Evolutionary conservation across 2,888 invertebrate genomes (phyloP), one percentile per base, ranked within the genome.

Genomic region (Synanthedon andrenaeformis): DNA sequence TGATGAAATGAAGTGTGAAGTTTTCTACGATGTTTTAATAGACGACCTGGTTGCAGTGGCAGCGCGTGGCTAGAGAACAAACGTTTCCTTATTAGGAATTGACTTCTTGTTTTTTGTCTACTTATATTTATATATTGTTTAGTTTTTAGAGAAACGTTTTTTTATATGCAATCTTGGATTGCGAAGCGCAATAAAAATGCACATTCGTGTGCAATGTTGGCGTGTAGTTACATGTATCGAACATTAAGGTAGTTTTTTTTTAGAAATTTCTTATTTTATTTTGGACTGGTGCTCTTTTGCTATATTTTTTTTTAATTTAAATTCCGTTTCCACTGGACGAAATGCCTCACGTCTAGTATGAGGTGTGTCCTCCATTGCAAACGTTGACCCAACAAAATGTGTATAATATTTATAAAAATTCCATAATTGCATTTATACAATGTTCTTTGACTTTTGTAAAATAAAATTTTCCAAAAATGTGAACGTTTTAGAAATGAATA

Each of bases 191-290:
- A 74, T 76, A 73, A 74, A 35, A 45, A 55, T 71, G 66, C 71
- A 68, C 67, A 69, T 67, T 67, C 66, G 72, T 72, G 82, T 82
- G 79, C 83, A 79, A 82, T 82, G 72, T 80, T 70, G 70, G 66
- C 76, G 71, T 75, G 70, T 79, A 79, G 74, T 64, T 65, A 56
- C 60, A 61, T 54, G 55, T 62, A 58, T 62, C 62, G 57, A 55
- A 52, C 13, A 45, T 45, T 13, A 49, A 49, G 45, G 35, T 54
- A 53, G 52, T 49, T 42, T n/a, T 52, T 53, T 52, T 57, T 56
- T 50, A 51, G 55, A 49, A 54, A 41, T 41, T 49, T 28, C 12
- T 23, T 52, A 53, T 64, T 61, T 64, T 65, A 55, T 65, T 71
- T 68, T 54, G 58, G 58, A 64, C 66, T 76, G 81, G 81, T 80